Evolutionary conservation across 2,888 invertebrate species (phyloP).

Genomic region (Anoncus sp.): DNA sequence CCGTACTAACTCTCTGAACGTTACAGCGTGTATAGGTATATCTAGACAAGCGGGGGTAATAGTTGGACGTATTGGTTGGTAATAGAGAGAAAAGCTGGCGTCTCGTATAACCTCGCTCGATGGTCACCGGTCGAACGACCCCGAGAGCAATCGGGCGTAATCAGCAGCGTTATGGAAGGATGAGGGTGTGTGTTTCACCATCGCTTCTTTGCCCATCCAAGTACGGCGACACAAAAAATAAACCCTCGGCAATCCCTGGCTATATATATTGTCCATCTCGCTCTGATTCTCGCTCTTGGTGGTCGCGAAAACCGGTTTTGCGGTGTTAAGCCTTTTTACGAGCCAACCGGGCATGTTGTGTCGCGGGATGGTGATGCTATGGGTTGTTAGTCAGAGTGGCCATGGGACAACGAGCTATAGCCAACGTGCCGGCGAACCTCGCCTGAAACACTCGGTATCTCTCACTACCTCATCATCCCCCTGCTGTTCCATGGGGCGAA

Average conservation of each 20-base stretch:
- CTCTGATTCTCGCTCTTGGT: conserved; percentile 40
- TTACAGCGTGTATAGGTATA: background rate
- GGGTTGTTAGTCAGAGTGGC: conserved; percentile 27
- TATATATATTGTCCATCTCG: conserved; percentile 58
- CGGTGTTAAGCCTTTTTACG: conserved; percentile 66
- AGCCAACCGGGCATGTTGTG: conserved; percentile 64
- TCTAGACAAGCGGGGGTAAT: conserved; percentile 9
- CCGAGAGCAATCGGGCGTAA: conserved; percentile 79
- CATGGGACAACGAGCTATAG: conserved; percentile 26
- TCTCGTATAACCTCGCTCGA: conserved; percentile 73
- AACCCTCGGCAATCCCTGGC: conserved; percentile 49
- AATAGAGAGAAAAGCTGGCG: conserved; percentile 47
- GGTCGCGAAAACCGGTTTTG: conserved; percentile 49
- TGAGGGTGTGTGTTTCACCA: conserved; percentile 5
- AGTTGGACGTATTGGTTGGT: conserved; percentile 23
- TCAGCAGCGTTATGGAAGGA: conserved; percentile 33
- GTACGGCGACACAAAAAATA: conserved; percentile 48
- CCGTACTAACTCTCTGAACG: conserved; percentile 66
- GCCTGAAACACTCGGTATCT: conserved; percentile 7
- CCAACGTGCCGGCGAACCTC: conserved; percentile 49
- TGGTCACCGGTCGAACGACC: conserved; percentile 69
- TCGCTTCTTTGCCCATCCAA: conserved; percentile 8
- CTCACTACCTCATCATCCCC: conserved; percentile 5
- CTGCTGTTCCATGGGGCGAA: conserved; percentile 33
- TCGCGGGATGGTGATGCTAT: conserved; percentile 1